phyloP scores from a whole-genome alignment of 2,888 invertebrate species.

The Emesis russula region DNA sequence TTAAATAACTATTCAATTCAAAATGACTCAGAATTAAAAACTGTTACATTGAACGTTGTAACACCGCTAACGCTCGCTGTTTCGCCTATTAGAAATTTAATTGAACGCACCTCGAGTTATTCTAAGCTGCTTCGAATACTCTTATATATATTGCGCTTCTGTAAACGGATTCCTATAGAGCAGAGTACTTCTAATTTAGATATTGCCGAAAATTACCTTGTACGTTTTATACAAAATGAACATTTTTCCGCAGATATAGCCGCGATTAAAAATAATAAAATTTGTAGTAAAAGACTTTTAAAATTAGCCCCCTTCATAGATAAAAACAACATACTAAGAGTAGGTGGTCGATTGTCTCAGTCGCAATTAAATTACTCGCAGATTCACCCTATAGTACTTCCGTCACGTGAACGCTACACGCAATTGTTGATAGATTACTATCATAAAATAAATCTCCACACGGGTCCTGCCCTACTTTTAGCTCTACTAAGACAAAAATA shows the following conservation, averaged over 20 bases:
- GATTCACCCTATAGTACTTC: constrained; percentile 26
- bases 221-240: neutral
- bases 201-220: neutral
- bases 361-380: constrained; percentile 27
- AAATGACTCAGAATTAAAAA: neutral
- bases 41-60: neutral
- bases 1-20: neutral
- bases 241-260: neutral
- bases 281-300: neutral
- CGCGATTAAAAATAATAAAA: neutral
- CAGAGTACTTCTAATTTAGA: neutral
- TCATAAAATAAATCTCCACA: neutral
- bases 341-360: constrained; percentile 13
- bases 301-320: neutral
- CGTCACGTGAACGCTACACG: neutral
- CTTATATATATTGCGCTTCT: neutral
- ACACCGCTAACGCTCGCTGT: neutral
- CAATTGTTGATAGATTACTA: neutral
- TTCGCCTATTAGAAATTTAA: neutral
- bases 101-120: neutral
- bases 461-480: neutral
- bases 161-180: neutral
- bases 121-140: neutral
- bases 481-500: neutral
- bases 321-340: neutral